Conservation (phyloP, 2,888 invertebrate genomes). For the Phorcus lineatus region DNA sequence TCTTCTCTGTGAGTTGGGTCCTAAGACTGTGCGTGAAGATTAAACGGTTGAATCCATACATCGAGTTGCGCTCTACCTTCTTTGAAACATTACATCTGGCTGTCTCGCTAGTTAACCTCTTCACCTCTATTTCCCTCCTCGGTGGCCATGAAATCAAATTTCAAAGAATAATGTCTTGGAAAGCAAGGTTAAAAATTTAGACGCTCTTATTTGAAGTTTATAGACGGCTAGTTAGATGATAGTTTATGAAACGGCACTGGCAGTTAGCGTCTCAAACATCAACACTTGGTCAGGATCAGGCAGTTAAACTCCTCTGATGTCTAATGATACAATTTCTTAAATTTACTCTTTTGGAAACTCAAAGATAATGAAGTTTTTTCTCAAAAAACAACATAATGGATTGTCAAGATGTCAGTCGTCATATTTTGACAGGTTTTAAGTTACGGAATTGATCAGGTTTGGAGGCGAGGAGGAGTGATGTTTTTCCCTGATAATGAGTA, state of each 20-base stretch:
- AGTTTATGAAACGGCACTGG: not conserved
- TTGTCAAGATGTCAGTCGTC: slow-evolving; percentile 1
- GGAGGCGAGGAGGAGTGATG: not conserved
- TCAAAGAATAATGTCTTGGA: slow-evolving; percentile 24
- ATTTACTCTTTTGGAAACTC: not conserved
- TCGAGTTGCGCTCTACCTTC: not conserved
- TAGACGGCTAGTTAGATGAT: slow-evolving; percentile 9
- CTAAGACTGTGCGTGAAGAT: not conserved
- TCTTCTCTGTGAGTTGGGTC: not conserved
- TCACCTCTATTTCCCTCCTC: slow-evolving; percentile 16
- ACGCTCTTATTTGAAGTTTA: slow-evolving; percentile 17
- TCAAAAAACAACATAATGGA: slow-evolving; percentile 5
- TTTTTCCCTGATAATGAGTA: not conserved
- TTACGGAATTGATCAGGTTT: slow-evolving; percentile 18
- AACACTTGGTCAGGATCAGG: not conserved
- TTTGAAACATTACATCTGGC: slow-evolving; percentile 21
- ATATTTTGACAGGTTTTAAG: slow-evolving; percentile 21
- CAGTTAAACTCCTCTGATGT: not conserved
- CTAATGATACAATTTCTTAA: not conserved
- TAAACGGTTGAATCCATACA: not conserved
- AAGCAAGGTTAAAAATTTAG: slow-evolving; percentile 15
- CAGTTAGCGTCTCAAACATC: not conserved
- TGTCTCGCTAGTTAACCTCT: not conserved
- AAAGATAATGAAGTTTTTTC: not conserved
- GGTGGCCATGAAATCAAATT: slow-evolving; percentile 24